Percentiles rank a stretch among this genome's conserved stretches.
Conservation (phyloP, 1,140 invertebrate species). For the Drosophila pseudoananassae region DNA sequence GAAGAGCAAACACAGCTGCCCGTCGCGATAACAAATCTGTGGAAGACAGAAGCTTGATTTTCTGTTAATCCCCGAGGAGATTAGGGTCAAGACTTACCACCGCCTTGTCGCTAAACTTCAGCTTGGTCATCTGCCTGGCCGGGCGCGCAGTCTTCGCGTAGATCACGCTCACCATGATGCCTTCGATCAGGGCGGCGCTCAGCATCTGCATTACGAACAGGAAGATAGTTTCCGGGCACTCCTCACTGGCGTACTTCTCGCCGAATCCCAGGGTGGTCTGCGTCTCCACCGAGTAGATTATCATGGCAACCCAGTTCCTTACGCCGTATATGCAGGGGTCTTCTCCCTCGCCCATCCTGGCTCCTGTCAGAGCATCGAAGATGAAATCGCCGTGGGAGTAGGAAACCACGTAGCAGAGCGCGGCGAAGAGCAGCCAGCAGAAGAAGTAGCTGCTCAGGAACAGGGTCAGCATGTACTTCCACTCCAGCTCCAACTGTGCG, state of each 20-base stretch:
- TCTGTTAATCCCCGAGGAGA: not conserved
- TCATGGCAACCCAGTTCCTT: constrained; percentile 85
- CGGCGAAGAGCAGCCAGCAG: constrained; percentile 86
- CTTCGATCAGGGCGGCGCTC: constrained; percentile 86
- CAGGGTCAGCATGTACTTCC: constrained; percentile 86
- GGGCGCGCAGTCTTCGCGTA: constrained; percentile 87
- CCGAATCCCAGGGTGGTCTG: constrained; percentile 90
- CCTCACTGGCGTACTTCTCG: constrained; percentile 90
- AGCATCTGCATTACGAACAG: constrained; percentile 87
- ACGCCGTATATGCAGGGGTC: constrained; percentile 85
- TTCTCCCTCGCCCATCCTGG: constrained; percentile 70
- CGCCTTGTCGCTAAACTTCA: constrained; percentile 87
- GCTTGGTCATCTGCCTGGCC: constrained; percentile 84
- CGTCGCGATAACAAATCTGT: constrained; percentile 87
- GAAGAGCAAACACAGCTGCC: constrained; percentile 86
- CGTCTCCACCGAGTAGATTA: constrained; percentile 87
- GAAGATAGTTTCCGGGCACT: constrained; percentile 93
- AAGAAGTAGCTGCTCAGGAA: constrained; percentile 85
- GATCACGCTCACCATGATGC: constrained; percentile 86
- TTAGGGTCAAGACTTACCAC: constrained; percentile 82
- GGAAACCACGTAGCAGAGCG: constrained; percentile 85
- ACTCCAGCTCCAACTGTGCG: constrained; percentile 86
- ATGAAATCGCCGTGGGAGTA: constrained; percentile 85
- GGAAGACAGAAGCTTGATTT: constrained; percentile 18
- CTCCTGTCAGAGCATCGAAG: constrained; percentile 65